These are phyloP conservation scores for Arenaria interpres DNA, from an alignment of 2,113 vertebrate genomes.

Conservation along the genomic window DNA sequence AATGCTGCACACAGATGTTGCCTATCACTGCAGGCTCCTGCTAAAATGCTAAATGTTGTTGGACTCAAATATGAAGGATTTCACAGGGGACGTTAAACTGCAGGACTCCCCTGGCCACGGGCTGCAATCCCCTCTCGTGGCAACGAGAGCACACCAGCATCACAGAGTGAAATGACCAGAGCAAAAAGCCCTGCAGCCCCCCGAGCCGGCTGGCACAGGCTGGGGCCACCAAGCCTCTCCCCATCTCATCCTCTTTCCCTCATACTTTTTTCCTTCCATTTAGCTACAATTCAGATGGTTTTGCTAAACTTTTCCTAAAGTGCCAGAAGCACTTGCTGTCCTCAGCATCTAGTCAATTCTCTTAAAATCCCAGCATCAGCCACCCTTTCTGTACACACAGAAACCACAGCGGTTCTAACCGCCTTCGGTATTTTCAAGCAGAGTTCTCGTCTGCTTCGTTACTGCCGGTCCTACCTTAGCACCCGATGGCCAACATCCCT, in stretches of 20 bases:
- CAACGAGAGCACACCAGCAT: background rate
- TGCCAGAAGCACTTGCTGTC: background rate
- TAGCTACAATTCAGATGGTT: background rate
- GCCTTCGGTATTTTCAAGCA: background rate
- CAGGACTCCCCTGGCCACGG: background rate
- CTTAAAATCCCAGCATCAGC: background rate
- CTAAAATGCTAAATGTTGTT: slow-evolving; percentile 4
- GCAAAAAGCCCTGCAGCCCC: background rate
- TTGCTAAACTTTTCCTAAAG: background rate
- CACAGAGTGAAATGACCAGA: rapidly evolving
- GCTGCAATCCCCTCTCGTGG: background rate
- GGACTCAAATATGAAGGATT: slow-evolving; percentile 6
- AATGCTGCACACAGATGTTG: slow-evolving; percentile 50
- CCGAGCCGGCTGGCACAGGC: background rate
- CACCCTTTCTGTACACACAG: background rate
- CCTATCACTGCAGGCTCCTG: background rate
- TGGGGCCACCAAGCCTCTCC: background rate
- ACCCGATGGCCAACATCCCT: background rate
- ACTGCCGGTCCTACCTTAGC: background rate
- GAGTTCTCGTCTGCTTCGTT: background rate
- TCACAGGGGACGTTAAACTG: background rate
- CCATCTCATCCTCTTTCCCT: background rate
- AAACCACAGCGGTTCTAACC: background rate
- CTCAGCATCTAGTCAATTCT: background rate
- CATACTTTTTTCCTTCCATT: background rate